Evolutionary conservation across 2,888 invertebrate genomes (phyloP).

Genomic region (Flexamia atlantica): DNA sequence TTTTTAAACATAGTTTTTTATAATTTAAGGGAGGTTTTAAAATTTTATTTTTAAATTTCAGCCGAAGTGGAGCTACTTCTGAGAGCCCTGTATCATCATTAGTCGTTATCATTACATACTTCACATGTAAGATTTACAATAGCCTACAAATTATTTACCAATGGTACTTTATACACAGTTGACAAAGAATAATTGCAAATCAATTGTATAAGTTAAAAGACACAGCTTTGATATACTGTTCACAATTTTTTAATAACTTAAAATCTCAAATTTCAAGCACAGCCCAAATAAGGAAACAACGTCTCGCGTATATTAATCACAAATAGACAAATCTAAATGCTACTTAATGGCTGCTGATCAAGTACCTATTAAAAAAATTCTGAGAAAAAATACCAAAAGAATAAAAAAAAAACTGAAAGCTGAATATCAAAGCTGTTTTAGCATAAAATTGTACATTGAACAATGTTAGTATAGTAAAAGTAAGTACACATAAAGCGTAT

Average conservation of each 20-base stretch:
- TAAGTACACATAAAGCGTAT: slow-evolving; percentile 31
- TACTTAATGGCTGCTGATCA: neutral
- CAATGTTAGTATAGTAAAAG: slow-evolving; percentile 15
- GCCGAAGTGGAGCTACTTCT: slow-evolving; percentile 16
- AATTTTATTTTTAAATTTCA: neutral
- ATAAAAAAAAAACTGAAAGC: neutral
- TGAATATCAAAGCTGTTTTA: slow-evolving; percentile 3
- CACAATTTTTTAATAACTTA: neutral
- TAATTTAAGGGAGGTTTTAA: neutral
- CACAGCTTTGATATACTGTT: slow-evolving; percentile 30
- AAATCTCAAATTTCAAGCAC: neutral
- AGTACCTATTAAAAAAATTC: neutral
- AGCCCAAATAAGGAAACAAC: slow-evolving; percentile 17
- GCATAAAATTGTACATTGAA: slow-evolving; percentile 31
- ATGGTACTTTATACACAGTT: slow-evolving; percentile 47
- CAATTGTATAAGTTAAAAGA: neutral
- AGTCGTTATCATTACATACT: slow-evolving; percentile 35
- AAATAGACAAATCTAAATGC: neutral
- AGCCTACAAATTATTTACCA: slow-evolving; percentile 46
- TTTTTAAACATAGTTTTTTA: too few species aligned
- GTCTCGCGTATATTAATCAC: neutral
- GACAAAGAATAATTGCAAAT: slow-evolving; percentile 18
- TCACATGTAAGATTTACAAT: slow-evolving; percentile 50
- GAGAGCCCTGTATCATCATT: slow-evolving; percentile 52
- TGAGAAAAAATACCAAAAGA: neutral